Base-by-base conservation (phyloP, 2,113 vertebrate genomes). In the Condylura cristata region DNA sequence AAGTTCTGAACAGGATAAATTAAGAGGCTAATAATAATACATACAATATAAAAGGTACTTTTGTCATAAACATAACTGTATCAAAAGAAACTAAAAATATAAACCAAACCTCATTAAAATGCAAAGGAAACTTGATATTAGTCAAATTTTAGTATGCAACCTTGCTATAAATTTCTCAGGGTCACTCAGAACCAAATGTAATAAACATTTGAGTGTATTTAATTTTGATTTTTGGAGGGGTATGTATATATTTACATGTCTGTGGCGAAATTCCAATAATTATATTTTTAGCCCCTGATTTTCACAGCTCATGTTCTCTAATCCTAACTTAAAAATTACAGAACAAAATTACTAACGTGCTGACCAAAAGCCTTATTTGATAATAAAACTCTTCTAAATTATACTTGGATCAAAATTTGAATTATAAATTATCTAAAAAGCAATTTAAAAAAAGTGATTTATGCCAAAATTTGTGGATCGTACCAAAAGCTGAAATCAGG, bases 71-170 rank as follows among this genome's bases (percentile, higher is more conserved):
- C 85, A 60, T 60, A 89, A 86, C 86, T 39, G 0, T 26, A 71
- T 70, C 70, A 90, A 71, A 70, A n/a, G 6, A 85, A 53, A 46
- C 6, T 24, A 11, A 86, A 94, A 89, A 81, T 24, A 11, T 46
- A 79, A 94, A 92, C 28, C 26, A 81, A 75, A 92, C 56, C 13
- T 46, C 72, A 86, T 51, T 86, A 89, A 88, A 89, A 92, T 89
- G 32, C 41, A 79, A 88, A 86, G 32, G 32, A 24, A 68, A 75
- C 24, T 81, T 41, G 26, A 46, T 92, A 75, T 72, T 70, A 81
- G 63, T 89, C 61, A 91, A 80, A 68, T 61, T 85, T 81, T 56
- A 86, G 28, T 75, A 26, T 92, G 46, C 37, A 39, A 76, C 30
- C 32, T 72, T 78, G 53, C n/a, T 71, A 11, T 85, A 9, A 85